These are phyloP conservation scores for Sebastes alutus DNA, from an alignment of 2,797 vertebrate species.

Conservation along the genomic window DNA sequence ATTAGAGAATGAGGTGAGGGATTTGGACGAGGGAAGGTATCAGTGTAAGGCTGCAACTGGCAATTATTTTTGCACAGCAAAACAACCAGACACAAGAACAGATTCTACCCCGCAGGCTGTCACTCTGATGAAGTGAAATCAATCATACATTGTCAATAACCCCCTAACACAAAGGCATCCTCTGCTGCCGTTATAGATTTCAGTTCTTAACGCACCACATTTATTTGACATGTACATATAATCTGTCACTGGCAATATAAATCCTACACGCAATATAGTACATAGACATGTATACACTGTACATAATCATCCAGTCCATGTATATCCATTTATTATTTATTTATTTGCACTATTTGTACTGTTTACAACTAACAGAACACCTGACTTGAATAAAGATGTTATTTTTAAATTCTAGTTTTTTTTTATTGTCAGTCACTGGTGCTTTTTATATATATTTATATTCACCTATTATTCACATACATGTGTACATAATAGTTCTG, in stretches of 20 bases:
- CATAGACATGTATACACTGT: background rate
- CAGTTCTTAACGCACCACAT: background rate
- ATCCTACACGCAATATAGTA: background rate
- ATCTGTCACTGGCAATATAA: background rate
- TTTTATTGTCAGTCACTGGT: background rate
- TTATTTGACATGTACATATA: background rate
- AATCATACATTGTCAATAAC: background rate
- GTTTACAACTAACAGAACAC: background rate
- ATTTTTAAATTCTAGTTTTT: background rate
- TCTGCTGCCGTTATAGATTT: background rate
- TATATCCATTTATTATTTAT: background rate
- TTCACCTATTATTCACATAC: background rate
- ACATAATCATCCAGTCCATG: background rate
- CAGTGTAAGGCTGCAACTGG: background rate
- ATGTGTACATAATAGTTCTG: background rate
- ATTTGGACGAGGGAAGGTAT: background rate
- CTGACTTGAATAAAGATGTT: background rate
- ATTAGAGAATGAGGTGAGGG: background rate
- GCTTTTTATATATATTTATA: background rate
- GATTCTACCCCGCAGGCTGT: background rate
- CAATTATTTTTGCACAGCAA: background rate
- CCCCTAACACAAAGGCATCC: background rate
- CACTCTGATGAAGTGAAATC: background rate
- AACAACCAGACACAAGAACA: background rate
- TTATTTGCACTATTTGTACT: background rate